A percentile compares a stretch with the other conserved stretches of the same genome.
phyloP scores from a whole-genome alignment of 2,113 vertebrate genomes.

The Nesogale talazaci region DNA sequence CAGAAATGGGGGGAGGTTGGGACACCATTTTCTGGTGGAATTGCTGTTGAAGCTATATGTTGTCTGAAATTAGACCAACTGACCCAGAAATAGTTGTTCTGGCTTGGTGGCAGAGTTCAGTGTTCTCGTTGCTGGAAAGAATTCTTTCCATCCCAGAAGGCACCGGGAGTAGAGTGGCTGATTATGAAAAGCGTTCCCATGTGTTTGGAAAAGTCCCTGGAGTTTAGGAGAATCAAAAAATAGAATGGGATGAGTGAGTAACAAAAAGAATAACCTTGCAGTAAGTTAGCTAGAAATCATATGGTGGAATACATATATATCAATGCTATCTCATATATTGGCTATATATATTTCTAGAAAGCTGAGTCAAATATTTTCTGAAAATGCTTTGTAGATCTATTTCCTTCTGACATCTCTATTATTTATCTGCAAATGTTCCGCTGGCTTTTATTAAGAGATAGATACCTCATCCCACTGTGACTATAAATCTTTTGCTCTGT shows the following conservation, averaged over 20 bases:
- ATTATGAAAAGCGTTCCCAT: too few relatives aligned
- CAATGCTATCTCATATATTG: neutral
- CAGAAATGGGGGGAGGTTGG: too few relatives aligned
- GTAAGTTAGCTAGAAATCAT: neutral
- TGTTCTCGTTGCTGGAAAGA: too few relatives aligned
- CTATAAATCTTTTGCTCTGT: conserved; percentile 44
- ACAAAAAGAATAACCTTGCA: neutral
- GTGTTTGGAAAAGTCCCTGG: neutral
- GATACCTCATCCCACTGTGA: conserved; percentile 15
- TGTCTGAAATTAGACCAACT: too few relatives aligned
- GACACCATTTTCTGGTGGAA: too few relatives aligned
- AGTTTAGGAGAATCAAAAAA: conserved; percentile 22
- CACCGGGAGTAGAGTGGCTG: too few relatives aligned
- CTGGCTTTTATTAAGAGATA: conserved; percentile 57
- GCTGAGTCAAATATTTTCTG: conserved; percentile 9
- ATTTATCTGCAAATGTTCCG: conserved; percentile 19
- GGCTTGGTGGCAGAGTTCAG: too few relatives aligned
- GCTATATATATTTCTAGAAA: neutral
- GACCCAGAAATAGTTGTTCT: too few relatives aligned
- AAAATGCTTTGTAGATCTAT: neutral
- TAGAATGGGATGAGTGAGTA: neutral
- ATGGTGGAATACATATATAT: neutral
- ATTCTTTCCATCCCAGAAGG: too few relatives aligned
- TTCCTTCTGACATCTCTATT: neutral
- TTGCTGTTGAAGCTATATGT: too few relatives aligned